phyloP scores from a whole-genome alignment of 2,888 invertebrate species.

The Aromia moschata region DNA sequence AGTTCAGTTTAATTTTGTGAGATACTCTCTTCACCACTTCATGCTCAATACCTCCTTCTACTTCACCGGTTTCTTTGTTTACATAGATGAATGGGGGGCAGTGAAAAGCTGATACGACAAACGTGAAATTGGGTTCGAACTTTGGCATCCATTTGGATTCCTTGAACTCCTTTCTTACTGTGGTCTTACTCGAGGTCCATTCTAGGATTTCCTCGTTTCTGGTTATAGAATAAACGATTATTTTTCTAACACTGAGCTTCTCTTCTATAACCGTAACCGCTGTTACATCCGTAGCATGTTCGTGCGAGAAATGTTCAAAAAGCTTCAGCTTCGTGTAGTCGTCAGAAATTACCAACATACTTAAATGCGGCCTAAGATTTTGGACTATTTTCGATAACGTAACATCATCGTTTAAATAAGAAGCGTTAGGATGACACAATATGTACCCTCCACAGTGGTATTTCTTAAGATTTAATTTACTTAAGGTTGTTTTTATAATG shows the following conservation, averaged over 20 bases:
- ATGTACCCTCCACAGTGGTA: not conserved
- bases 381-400: too few species aligned
- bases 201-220: not conserved
- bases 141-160: not conserved
- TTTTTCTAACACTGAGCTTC: not conserved
- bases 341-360: too few species aligned
- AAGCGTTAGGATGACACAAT: not conserved
- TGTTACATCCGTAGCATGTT: not conserved
- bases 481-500: not conserved
- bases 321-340: too few species aligned
- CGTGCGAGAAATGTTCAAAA: too few species aligned
- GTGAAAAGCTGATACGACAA: not conserved
- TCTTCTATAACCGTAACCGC: not conserved
- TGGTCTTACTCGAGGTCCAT: not conserved
- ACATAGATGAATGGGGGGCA: constrained; percentile 1
- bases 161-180: not conserved
- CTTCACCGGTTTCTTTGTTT: not conserved
- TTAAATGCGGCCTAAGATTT: too few species aligned
- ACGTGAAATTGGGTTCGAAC: not conserved
- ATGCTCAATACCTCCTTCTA: not conserved
- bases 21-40: not conserved
- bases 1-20: not conserved
- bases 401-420: too few species aligned
- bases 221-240: not conserved
- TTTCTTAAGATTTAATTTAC: too few species aligned